Conservation (phyloP, 2,888 invertebrate genomes). For the Germaria angustata region DNA sequence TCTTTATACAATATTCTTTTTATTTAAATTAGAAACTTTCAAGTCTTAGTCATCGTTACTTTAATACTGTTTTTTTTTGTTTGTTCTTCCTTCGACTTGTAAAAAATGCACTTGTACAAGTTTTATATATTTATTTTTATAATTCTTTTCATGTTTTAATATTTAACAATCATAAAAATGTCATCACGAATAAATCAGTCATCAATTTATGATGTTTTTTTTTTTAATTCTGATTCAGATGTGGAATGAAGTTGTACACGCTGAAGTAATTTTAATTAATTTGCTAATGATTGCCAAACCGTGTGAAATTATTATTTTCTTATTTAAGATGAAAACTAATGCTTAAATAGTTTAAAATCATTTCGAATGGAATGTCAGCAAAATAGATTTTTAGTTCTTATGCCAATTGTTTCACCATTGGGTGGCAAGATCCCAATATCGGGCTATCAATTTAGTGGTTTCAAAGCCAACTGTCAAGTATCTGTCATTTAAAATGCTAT, state of each 20-base stretch:
- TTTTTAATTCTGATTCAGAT: background rate
- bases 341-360: no score
- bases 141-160: constrained; percentile 4
- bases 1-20: background rate
- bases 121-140: background rate
- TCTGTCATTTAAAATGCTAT: no score
- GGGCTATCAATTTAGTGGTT: no score
- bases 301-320: background rate
- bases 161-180: constrained; percentile 53
- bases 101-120: no score
- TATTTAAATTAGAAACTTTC: background rate
- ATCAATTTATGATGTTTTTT: constrained; percentile 42
- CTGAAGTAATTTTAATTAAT: constrained; percentile 45
- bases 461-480: no score
- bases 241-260: background rate
- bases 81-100: no score
- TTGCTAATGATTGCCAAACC: constrained; percentile 23
- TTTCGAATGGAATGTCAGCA: no score
- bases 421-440: no score
- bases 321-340: no score
- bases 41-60: constrained; percentile 18
- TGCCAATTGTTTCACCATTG: no score
- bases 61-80: background rate
- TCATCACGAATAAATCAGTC: constrained; percentile 63
- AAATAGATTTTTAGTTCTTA: no score